phyloP scores from a whole-genome alignment of 1,140 invertebrate species.

The Lycorma delicatula region DNA sequence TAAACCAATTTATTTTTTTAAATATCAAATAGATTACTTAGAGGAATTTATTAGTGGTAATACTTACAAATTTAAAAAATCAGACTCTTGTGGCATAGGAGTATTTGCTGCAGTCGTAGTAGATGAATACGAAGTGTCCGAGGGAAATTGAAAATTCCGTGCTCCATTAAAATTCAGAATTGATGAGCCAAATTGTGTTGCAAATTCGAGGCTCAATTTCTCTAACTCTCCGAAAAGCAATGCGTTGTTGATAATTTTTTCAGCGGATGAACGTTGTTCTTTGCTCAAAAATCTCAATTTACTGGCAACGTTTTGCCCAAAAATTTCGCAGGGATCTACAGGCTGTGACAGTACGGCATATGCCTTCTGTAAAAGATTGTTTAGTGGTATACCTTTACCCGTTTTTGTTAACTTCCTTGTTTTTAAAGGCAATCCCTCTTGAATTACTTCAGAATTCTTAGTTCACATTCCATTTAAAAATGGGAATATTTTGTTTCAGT shows the following conservation, averaged over 20 bases:
- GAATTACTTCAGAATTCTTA: neutral
- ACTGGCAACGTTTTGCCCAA: slow-evolving; percentile 11
- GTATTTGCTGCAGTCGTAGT: too few relatives aligned
- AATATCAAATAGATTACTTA: too few relatives aligned
- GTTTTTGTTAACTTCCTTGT: slow-evolving; percentile 6
- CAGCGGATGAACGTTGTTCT: slow-evolving; percentile 19
- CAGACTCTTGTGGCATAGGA: too few relatives aligned
- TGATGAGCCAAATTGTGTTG: too few relatives aligned
- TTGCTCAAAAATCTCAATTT: slow-evolving; percentile 10
- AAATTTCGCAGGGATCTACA: neutral
- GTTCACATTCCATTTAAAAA: neutral
- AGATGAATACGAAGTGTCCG: too few relatives aligned
- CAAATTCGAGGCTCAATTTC: slow-evolving; percentile 16
- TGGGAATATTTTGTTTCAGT: neutral
- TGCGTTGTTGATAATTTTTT: slow-evolving; percentile 24
- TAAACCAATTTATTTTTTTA: too few relatives aligned
- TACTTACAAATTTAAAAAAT: too few relatives aligned
- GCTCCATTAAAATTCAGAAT: too few relatives aligned
- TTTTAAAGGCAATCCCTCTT: neutral
- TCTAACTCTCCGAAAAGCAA: slow-evolving; percentile 19
- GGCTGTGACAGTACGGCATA: neutral
- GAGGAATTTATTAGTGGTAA: too few relatives aligned
- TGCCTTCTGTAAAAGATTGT: too few relatives aligned
- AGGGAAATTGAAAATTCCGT: too few relatives aligned
- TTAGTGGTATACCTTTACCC: too few relatives aligned